Percentiles rank a stretch among this genome's conserved stretches.
phyloP scores from a whole-genome alignment of 2,113 vertebrate species.

The Scomber scombrus region DNA sequence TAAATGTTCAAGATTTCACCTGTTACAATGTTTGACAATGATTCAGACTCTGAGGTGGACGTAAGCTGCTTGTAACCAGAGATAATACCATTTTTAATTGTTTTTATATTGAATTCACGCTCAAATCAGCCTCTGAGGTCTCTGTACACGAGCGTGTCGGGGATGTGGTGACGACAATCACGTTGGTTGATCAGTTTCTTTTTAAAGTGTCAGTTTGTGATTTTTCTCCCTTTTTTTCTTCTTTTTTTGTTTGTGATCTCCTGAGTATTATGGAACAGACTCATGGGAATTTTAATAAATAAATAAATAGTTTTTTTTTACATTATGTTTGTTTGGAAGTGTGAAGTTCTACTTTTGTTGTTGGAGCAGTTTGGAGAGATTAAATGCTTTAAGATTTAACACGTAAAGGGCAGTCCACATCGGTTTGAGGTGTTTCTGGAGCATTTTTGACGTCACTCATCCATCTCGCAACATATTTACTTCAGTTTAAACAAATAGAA shows the following conservation, averaged over 20 bases:
- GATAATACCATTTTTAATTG: slow-evolving; percentile 61
- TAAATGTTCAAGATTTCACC: not conserved
- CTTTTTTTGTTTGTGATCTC: slow-evolving; percentile 43
- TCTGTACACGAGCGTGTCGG: slow-evolving; percentile 38
- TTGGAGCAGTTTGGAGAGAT: no score
- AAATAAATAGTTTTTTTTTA: slow-evolving; percentile 30
- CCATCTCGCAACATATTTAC: no score
- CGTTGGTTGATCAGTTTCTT: slow-evolving; percentile 37
- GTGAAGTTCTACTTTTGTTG: not conserved
- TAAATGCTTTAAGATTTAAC: no score
- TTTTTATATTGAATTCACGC: slow-evolving; percentile 46
- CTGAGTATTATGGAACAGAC: slow-evolving; percentile 42
- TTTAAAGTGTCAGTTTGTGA: slow-evolving; percentile 36
- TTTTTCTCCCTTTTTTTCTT: slow-evolving; percentile 11
- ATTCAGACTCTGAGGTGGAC: not conserved
- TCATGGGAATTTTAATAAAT: slow-evolving; percentile 59
- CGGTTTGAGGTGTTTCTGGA: not conserved
- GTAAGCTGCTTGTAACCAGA: slow-evolving; percentile 9
- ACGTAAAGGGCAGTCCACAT: no score
- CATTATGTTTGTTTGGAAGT: not conserved
- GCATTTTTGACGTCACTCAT: no score
- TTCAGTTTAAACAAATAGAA: no score
- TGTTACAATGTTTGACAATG: not conserved
- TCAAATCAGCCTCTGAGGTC: slow-evolving; percentile 11
- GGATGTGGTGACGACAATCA: slow-evolving; percentile 65